Percentiles rank a stretch among this genome's conserved stretches.
phyloP scores from a whole-genome alignment of 2,797 vertebrate genomes.

The Catostomus latipinnis region DNA sequence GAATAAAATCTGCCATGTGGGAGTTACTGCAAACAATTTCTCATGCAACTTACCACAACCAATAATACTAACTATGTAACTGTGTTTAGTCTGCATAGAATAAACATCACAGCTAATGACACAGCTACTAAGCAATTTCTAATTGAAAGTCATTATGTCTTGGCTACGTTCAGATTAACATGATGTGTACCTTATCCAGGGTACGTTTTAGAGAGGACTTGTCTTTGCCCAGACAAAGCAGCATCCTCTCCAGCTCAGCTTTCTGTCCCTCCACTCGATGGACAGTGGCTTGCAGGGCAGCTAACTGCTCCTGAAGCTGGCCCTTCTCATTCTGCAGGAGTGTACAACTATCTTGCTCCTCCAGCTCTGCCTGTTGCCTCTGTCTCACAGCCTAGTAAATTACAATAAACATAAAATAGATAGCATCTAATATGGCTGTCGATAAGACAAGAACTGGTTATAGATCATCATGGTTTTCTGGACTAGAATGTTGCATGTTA shows the following conservation, averaged over 20 bases:
- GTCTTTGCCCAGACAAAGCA: slow-evolving; percentile 74
- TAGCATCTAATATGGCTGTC: background rate
- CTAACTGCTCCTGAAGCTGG: slow-evolving; percentile 70
- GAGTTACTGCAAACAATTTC: slow-evolving; percentile 6
- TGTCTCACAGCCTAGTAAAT: slow-evolving; percentile 70
- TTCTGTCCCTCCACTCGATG: slow-evolving; percentile 72
- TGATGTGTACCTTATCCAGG: slow-evolving; percentile 76
- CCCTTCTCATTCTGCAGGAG: slow-evolving; percentile 69
- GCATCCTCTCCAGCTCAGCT: slow-evolving; percentile 70
- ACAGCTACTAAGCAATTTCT: background rate
- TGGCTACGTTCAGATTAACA: background rate
- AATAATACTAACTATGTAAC: slow-evolving; percentile 12
- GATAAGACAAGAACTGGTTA: background rate
- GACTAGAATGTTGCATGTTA: background rate
- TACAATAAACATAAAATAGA: slow-evolving; percentile 5
- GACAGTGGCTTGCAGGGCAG: slow-evolving; percentile 68
- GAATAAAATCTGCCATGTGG: background rate
- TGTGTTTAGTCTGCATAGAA: background rate
- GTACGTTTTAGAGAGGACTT: slow-evolving; percentile 74
- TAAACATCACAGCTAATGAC: slow-evolving; percentile 14
- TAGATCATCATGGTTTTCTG: background rate
- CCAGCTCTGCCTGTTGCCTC: slow-evolving; percentile 70
- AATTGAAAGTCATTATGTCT: background rate
- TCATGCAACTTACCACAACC: background rate
- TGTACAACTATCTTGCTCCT: slow-evolving; percentile 48